These are phyloP conservation scores for Spodoptera picta DNA, from an alignment of 2,888 invertebrate genomes.

Conservation along the genomic window DNA sequence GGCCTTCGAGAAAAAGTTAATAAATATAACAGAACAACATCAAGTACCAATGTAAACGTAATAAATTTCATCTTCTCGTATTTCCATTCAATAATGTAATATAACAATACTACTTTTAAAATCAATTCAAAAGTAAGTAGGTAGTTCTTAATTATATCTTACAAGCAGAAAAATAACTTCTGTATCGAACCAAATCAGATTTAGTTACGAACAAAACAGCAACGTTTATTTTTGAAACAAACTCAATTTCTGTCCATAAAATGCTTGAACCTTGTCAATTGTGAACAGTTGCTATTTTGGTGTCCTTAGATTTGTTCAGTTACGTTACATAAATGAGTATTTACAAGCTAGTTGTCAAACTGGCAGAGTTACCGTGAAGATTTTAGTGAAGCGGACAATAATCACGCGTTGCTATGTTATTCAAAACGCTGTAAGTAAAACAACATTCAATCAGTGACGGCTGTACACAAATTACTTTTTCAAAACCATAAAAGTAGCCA, in stretches of 20 bases:
- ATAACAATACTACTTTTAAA: too few species aligned
- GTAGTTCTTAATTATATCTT: too few species aligned
- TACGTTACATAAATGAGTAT: slow-evolving; percentile 11
- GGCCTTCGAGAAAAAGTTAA: too few species aligned
- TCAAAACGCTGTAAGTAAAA: slow-evolving; percentile 44
- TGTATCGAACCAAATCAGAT: too few species aligned
- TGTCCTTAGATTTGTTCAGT: slow-evolving; percentile 37
- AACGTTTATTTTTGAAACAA: slow-evolving; percentile 5
- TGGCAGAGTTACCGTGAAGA: slow-evolving; percentile 52
- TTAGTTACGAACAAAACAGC: neutral
- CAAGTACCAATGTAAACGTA: too few species aligned
- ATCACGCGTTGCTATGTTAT: slow-evolving; percentile 56
- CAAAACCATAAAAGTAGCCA: slow-evolving; percentile 32
- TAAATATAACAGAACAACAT: too few species aligned
- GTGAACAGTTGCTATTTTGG: slow-evolving; percentile 25
- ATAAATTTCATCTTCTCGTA: too few species aligned
- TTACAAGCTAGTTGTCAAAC: slow-evolving; percentile 26
- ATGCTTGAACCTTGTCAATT: slow-evolving; percentile 33
- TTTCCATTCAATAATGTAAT: too few species aligned
- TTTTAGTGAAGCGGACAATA: slow-evolving; percentile 55
- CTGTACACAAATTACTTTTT: slow-evolving; percentile 41
- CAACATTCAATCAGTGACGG: slow-evolving; percentile 41
- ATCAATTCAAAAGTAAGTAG: too few species aligned
- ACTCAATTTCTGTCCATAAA: slow-evolving; percentile 25
- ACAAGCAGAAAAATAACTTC: too few species aligned